A percentile compares a stretch with the other conserved stretches of the same genome.
phyloP scores from a whole-genome alignment of 1,140 invertebrate species.

The Trichomalopsis sarcophagae region DNA sequence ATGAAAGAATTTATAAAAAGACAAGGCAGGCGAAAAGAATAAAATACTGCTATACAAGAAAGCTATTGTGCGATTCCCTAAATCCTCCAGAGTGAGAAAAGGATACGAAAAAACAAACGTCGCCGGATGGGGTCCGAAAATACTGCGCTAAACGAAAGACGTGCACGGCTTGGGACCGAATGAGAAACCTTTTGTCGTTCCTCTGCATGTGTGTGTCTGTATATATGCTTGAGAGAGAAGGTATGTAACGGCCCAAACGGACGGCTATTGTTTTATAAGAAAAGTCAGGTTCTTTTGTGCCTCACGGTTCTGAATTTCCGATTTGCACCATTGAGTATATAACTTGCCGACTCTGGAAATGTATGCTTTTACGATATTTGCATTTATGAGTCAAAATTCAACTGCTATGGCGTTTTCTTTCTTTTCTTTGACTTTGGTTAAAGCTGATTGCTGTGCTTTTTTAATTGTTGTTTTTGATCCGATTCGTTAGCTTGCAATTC shows the following conservation, averaged over 20 bases:
- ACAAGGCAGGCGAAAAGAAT: slow-evolving; percentile 42
- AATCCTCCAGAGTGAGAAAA: slow-evolving; percentile 35
- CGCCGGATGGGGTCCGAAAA: slow-evolving; percentile 42
- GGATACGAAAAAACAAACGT: slow-evolving; percentile 44
- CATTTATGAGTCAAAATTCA: slow-evolving; percentile 30
- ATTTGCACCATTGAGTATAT: slow-evolving; percentile 29
- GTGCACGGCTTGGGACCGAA: slow-evolving; percentile 41
- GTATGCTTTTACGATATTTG: slow-evolving; percentile 31
- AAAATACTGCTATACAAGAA: slow-evolving; percentile 57
- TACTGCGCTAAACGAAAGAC: slow-evolving; percentile 42
- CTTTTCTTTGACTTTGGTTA: neutral
- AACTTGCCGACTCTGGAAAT: neutral
- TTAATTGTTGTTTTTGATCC: neutral
- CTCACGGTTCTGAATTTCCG: slow-evolving; percentile 29
- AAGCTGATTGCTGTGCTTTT: slow-evolving; percentile 7
- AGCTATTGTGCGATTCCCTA: slow-evolving; percentile 48
- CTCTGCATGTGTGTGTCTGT: slow-evolving; percentile 14
- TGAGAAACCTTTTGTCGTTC: slow-evolving; percentile 32
- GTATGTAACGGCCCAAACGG: neutral
- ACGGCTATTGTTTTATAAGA: slow-evolving; percentile 47
- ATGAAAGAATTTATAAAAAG: slow-evolving; percentile 38
- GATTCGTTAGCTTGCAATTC: neutral
- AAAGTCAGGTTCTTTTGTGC: slow-evolving; percentile 48
- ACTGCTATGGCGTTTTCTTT: neutral
- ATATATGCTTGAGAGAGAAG: slow-evolving; percentile 26